Base-by-base conservation (phyloP, 2,113 vertebrate species). In the Dermatemys mawii region DNA sequence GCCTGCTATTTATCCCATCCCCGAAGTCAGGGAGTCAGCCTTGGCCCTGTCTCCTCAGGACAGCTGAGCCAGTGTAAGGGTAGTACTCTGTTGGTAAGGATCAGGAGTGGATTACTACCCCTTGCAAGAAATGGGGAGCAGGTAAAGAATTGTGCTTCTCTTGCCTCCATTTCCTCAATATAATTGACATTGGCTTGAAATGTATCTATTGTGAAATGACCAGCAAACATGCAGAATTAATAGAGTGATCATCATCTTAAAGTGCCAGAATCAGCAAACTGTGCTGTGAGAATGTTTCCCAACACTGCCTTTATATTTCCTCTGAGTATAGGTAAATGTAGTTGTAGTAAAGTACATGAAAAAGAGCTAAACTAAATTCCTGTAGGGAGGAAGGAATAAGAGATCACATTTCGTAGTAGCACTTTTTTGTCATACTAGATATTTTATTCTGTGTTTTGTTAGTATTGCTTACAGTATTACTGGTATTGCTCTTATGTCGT, bases 101-200 rank as follows among this genome's bases (percentile, higher is more conserved):
- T 19, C 17, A 63, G 6, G 50, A 80, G 38, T 19, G 49, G 10
- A 76, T 88, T n/a, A 49, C 0, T 84, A 86, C 85, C 9, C 46
- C 27, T 4, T 12, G 49, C 21, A 11, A 2, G 63, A 89, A 90
- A 81, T 46, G 11, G 26, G 73, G 26, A 76, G 21, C 63, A 82
- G 88, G 60, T 26, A 84, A 90, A 70, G 55, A 32, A 76, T 67
- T 19, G 5, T 82, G 46, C 24, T 26, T 89, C 41, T 88, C 79
- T 70, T 53, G 26, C 89, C 46, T 89, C 26, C 70, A 63, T 90
- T 86, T 92, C 27, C 32, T 19, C 14, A 26, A 3, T 17, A 75
- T 70, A 0, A 0, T 26, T 84, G 22, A 1, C 54, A 79, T 32
- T 6, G 22, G 13, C 27, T 57, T 87, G 53, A 57, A 26, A 5